phyloP scores from a whole-genome alignment of 2,113 vertebrate genomes.

The Psephotus haematonotus region DNA sequence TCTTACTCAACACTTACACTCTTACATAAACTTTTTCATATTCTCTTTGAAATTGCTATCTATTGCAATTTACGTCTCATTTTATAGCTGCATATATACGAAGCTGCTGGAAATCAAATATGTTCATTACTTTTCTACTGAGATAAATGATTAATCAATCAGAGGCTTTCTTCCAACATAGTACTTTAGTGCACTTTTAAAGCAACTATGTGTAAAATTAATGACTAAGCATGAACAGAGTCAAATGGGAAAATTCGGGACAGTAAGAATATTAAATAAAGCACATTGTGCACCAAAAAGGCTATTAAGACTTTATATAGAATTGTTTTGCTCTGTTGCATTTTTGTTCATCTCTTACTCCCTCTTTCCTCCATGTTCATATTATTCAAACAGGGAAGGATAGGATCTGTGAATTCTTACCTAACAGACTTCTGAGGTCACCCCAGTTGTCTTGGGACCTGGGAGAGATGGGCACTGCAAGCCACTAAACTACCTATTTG shows the following conservation, averaged over 20 bases:
- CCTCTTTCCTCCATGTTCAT: neutral
- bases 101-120: constrained; percentile 36
- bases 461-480: neutral
- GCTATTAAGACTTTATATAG: neutral
- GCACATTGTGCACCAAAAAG: neutral
- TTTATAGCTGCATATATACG: constrained; percentile 1
- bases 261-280: constrained; percentile 5
- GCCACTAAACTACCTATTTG: neutral
- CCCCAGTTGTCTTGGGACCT: neutral
- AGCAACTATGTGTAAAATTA: constrained; percentile 41
- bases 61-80: neutral
- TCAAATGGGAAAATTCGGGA: constrained; percentile 15
- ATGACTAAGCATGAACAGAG: constrained; percentile 4
- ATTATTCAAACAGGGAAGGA: neutral
- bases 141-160: constrained; percentile 63
- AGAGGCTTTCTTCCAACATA: constrained; percentile 11
- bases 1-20: neutral
- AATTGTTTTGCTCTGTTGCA: neutral
- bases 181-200: constrained; percentile 10
- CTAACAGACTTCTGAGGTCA: neutral
- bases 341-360: neutral
- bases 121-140: constrained; percentile 5
- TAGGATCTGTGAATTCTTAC: neutral
- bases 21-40: neutral
- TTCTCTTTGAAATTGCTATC: neutral